Conservation (phyloP, 2,888 invertebrate genomes). For the Chydorus sphaericus region DNA sequence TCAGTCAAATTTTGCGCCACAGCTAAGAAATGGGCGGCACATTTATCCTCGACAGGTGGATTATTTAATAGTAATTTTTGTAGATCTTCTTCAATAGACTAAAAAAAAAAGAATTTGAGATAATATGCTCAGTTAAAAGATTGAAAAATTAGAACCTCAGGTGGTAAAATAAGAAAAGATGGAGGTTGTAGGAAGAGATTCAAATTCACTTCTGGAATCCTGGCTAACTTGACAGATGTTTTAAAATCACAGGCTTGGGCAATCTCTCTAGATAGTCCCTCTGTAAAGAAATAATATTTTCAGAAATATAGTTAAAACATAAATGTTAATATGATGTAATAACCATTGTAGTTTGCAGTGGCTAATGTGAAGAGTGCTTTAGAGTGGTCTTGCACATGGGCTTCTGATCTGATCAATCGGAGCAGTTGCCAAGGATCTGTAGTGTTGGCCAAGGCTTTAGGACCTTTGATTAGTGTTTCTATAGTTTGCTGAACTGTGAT, state of each 20-base stretch:
- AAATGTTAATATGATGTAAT: background rate
- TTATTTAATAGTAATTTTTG: background rate
- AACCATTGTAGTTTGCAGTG: background rate
- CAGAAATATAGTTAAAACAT: background rate
- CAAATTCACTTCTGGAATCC: constrained; percentile 49
- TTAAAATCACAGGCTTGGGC: constrained; percentile 63
- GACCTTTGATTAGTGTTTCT: constrained; percentile 4
- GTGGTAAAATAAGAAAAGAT: background rate
- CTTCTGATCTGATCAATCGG: background rate
- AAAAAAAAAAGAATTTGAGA: background rate
- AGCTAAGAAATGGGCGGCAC: background rate
- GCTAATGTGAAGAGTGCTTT: background rate
- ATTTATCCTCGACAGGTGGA: background rate
- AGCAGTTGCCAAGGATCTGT: constrained; percentile 8
- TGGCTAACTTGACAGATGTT: constrained; percentile 62
- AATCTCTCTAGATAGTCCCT: constrained; percentile 48
- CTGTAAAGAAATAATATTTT: constrained; percentile 25
- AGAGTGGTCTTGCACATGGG: background rate
- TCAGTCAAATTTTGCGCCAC: background rate
- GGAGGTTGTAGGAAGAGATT: constrained; percentile 57
- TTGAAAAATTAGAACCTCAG: background rate
- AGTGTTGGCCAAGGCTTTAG: background rate
- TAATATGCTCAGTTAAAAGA: background rate
- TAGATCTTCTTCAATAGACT: constrained; percentile 2
- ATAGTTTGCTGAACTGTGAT: background rate